These are phyloP conservation scores for Brachionus calyciflorus DNA, from an alignment of 1,140 invertebrate species.

Conservation along the genomic window DNA sequence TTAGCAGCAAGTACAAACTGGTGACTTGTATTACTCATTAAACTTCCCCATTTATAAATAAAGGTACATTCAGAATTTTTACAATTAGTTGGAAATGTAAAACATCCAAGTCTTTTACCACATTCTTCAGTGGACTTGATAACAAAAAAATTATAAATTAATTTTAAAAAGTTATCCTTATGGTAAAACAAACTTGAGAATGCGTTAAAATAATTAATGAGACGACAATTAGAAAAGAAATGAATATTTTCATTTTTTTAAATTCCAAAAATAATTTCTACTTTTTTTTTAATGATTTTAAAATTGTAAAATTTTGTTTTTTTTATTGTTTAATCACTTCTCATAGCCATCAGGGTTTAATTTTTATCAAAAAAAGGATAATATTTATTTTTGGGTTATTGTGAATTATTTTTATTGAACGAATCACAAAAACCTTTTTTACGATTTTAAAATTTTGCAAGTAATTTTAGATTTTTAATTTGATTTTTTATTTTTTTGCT, in stretches of 20 bases:
- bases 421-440: constrained; percentile 10
- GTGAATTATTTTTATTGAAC: not conserved
- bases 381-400: constrained; percentile 26
- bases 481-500: not conserved
- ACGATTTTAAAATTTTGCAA: not conserved
- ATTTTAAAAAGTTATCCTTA: too few relatives aligned
- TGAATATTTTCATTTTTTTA: too few relatives aligned
- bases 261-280: too few relatives aligned
- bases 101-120: constrained; percentile 9
- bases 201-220: too few relatives aligned
- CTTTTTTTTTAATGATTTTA: too few relatives aligned
- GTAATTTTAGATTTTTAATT: not conserved
- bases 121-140: constrained; percentile 17
- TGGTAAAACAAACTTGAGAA: too few relatives aligned
- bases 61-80: constrained; percentile 29
- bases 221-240: too few relatives aligned
- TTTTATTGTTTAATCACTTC: not conserved
- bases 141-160: too few relatives aligned
- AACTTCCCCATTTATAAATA: constrained; percentile 43
- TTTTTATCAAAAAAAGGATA: not conserved
- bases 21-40: not conserved
- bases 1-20: not conserved
- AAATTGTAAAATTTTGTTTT: too few relatives aligned
- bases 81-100: constrained; percentile 23
- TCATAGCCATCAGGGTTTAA: constrained; percentile 1